Conservation (phyloP, 2,888 invertebrate species). For the Noctua fimbriata region DNA sequence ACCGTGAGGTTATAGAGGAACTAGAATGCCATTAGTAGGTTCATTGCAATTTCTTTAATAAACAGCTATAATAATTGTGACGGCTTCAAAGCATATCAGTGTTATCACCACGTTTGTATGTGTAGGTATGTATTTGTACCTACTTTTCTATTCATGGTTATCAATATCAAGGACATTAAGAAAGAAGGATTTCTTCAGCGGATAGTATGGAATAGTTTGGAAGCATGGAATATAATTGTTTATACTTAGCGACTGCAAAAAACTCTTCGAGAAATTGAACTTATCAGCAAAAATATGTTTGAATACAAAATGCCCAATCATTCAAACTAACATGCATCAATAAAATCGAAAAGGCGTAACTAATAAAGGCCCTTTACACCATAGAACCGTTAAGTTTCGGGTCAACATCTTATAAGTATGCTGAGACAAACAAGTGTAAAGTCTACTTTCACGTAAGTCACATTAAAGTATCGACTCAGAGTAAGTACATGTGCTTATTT, state of each 20-base stretch:
- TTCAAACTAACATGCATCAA: constrained; percentile 2
- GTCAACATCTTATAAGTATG: constrained; percentile 58
- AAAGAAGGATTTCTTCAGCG: neutral
- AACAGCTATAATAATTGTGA: neutral
- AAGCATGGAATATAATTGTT: neutral
- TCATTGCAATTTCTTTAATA: constrained; percentile 4
- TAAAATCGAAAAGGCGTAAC: constrained; percentile 39
- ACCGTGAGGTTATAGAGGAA: neutral
- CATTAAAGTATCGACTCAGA: constrained; percentile 36
- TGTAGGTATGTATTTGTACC: neutral
- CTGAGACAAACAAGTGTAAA: constrained; percentile 44
- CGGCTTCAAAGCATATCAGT: constrained; percentile 8
- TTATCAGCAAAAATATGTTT: neutral
- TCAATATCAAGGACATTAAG: constrained; percentile 20
- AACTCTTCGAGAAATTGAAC: neutral
- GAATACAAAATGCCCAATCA: neutral
- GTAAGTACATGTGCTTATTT: constrained; percentile 22
- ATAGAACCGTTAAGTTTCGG: constrained; percentile 56
- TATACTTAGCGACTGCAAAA: neutral
- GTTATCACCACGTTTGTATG: neutral
- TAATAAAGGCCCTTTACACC: constrained; percentile 47
- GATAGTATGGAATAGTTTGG: neutral
- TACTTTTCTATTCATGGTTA: constrained; percentile 25
- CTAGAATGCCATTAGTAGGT: neutral
- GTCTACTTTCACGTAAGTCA: constrained; percentile 51